A percentile compares a stretch with the other conserved stretches of the same genome.
phyloP scores from a whole-genome alignment of 1,140 invertebrate genomes.

The Trichogramma pretiosum region DNA sequence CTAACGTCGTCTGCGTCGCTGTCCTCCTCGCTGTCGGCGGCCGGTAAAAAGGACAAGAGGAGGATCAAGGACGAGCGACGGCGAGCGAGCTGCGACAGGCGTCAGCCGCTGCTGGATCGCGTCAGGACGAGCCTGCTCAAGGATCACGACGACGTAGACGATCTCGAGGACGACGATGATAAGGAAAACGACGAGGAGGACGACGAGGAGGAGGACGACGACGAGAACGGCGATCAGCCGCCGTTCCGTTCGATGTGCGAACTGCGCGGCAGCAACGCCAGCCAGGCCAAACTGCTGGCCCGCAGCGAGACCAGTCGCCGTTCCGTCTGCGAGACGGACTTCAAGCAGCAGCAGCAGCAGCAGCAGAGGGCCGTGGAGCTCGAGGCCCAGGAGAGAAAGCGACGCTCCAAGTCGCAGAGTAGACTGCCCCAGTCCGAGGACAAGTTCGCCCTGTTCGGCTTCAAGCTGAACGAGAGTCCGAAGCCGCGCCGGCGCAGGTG shows the following conservation, averaged over 20 bases:
- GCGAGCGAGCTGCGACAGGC: constrained; percentile 52
- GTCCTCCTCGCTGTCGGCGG: neutral
- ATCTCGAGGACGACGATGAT: constrained; percentile 38
- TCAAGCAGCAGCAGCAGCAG: constrained; percentile 20
- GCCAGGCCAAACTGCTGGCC: constrained; percentile 22
- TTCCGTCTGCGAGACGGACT: constrained; percentile 36
- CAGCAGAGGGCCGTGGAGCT: constrained; percentile 21
- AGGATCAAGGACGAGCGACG: constrained; percentile 41
- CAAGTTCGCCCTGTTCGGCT: constrained; percentile 31
- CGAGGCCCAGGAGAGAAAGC: constrained; percentile 30
- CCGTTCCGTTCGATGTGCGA: constrained; percentile 35
- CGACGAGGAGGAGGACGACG: constrained; percentile 32
- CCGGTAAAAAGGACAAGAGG: constrained; percentile 36
- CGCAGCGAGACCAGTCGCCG: constrained; percentile 33
- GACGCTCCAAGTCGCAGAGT: constrained; percentile 37
- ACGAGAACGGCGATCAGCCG: constrained; percentile 24
- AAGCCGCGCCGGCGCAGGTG: constrained; percentile 20
- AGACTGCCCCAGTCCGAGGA: constrained; percentile 31
- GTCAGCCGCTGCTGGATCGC: constrained; percentile 59
- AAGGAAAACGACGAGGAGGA: constrained; percentile 37
- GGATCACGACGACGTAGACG: constrained; percentile 51
- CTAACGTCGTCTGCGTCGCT: no score
- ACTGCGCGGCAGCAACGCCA: constrained; percentile 20
- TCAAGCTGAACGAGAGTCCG: constrained; percentile 19
- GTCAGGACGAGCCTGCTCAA: constrained; percentile 63